Conservation (phyloP, 2,113 vertebrate genomes). For the Sander vitreus region DNA sequence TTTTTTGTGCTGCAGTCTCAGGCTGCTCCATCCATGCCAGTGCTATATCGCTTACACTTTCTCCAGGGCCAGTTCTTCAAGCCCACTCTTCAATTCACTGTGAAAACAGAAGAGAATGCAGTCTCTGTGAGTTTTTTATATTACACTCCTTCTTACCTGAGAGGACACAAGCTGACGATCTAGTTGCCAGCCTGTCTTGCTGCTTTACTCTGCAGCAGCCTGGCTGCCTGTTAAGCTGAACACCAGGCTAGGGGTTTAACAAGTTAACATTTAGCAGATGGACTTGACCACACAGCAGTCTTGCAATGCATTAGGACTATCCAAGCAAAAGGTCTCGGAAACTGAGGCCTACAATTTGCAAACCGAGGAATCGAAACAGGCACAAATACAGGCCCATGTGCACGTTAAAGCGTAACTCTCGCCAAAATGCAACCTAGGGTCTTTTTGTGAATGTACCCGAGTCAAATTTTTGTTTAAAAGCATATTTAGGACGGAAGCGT, state of each 20-base stretch:
- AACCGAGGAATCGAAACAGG: background rate
- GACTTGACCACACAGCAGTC: background rate
- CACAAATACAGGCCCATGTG: background rate
- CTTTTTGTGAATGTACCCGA: too few species aligned
- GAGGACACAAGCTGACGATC: constrained; percentile 10
- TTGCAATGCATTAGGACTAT: background rate
- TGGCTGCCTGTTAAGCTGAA: constrained; percentile 17
- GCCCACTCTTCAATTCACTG: constrained; percentile 37
- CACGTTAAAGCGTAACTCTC: too few species aligned
- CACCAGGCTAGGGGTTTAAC: constrained; percentile 13
- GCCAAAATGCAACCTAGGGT: too few species aligned
- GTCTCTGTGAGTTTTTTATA: constrained; percentile 30
- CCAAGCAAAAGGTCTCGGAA: background rate
- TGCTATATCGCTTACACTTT: constrained; percentile 37
- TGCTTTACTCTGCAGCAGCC: background rate
- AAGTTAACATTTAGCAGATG: constrained; percentile 29
- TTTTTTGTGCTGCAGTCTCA: constrained; percentile 23
- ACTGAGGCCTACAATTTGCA: too few species aligned
- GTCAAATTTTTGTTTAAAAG: too few species aligned
- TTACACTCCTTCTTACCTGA: constrained; percentile 52
- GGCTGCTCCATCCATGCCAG: constrained; percentile 31
- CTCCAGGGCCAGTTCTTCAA: constrained; percentile 22
- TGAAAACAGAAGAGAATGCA: constrained; percentile 50
- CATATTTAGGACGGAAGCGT: too few species aligned
- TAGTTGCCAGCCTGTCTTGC: constrained; percentile 20